phyloP scores from a whole-genome alignment of 2,113 vertebrate species.

The Upupa epops region DNA sequence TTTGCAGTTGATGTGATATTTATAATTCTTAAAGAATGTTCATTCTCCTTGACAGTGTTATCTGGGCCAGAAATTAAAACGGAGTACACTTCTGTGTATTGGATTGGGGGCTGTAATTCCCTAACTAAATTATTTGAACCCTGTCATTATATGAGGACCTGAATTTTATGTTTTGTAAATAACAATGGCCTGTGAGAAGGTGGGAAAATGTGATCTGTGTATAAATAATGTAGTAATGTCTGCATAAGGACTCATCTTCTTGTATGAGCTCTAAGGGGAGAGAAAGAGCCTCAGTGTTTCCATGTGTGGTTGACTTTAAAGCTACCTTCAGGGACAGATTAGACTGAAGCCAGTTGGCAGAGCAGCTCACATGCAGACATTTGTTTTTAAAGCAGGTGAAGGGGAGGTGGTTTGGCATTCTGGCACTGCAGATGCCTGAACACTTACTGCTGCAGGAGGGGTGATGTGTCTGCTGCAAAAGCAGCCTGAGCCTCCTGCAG shows the following conservation, averaged over 20 bases:
- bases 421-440: background rate
- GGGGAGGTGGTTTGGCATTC: background rate
- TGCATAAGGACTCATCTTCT: background rate
- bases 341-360: background rate
- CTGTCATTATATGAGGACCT: background rate
- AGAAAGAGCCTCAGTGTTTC: background rate
- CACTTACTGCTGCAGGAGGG: background rate
- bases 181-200: background rate
- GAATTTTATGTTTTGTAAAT: background rate
- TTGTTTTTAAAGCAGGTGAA: background rate
- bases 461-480: background rate
- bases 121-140: background rate
- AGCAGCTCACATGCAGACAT: background rate
- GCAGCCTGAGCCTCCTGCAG: background rate
- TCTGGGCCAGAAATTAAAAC: background rate
- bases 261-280: background rate
- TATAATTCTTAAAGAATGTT: background rate
- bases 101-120: background rate
- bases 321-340: background rate
- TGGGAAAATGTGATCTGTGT: background rate
- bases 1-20: background rate
- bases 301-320: background rate
- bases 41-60: background rate
- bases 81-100: background rate
- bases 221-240: background rate